Percentiles rank a stretch among this genome's conserved stretches.
Evolutionary conservation across 1,140 invertebrate genomes (phyloP).

Genomic region (Drosophila pruinosa): DNA sequence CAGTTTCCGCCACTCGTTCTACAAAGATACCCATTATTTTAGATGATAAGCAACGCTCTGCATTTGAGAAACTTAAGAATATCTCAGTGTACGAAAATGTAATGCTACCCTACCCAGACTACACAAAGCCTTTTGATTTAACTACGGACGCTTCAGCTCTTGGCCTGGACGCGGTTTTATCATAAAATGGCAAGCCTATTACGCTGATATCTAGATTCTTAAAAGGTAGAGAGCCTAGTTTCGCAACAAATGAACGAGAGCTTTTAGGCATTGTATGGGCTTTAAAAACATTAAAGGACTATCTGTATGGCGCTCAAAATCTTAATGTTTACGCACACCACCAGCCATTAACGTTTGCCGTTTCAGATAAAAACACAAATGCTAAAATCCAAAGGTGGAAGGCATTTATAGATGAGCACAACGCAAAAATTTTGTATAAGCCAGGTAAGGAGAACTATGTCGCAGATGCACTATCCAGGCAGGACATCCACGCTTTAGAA

Average conservation of each 20-base stretch:
- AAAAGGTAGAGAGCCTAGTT: too few species aligned
- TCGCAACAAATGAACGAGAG: too few species aligned
- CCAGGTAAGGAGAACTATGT: neutral
- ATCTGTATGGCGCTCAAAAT: too few species aligned
- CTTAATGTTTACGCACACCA: neutral
- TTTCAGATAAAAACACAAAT: constrained; percentile 1
- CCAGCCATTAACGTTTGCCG: neutral
- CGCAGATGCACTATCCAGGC: neutral
- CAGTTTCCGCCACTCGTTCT: neutral
- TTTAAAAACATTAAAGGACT: too few species aligned
- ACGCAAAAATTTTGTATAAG: neutral
- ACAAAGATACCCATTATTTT: neutral
- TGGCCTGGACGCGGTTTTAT: too few species aligned
- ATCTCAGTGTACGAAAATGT: neutral
- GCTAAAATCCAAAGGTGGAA: too few species aligned
- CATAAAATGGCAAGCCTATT: too few species aligned
- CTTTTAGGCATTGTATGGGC: too few species aligned
- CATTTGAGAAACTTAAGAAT: neutral
- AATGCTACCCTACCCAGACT: too few species aligned
- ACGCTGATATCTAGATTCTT: too few species aligned
- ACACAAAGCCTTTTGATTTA: too few species aligned
- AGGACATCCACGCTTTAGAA: neutral
- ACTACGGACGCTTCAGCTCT: too few species aligned
- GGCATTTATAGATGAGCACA: neutral
- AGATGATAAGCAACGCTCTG: neutral